Conservation (phyloP, 2,797 vertebrate genomes). For the Pterois miles region DNA sequence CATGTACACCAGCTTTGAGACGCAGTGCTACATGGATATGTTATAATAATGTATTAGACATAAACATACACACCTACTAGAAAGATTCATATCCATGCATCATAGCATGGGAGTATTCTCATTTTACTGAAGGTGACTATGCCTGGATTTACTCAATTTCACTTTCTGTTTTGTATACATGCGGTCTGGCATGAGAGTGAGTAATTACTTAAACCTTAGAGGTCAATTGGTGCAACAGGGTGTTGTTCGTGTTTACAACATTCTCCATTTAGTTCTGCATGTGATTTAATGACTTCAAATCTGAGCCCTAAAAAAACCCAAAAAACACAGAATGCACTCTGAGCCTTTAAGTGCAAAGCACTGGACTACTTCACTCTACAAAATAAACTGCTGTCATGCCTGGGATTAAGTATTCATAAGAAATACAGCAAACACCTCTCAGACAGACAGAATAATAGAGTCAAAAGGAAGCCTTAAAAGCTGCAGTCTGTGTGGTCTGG, state of each 20-base stretch:
- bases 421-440: conserved; percentile 79
- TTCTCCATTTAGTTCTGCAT: conserved; percentile 66
- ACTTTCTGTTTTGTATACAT: conserved; percentile 52
- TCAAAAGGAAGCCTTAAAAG: conserved; percentile 74
- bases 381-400: conserved; percentile 64
- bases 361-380: conserved; percentile 62
- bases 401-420: conserved; percentile 69
- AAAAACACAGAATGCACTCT: conserved; percentile 45
- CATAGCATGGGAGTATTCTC: conserved; percentile 17
- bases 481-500: conserved; percentile 91
- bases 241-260: conserved; percentile 76
- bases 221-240: conserved; percentile 68
- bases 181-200: conserved; percentile 55
- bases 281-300: conserved; percentile 78
- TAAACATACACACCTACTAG: not conserved
- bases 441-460: conserved; percentile 78
- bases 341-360: conserved; percentile 73
- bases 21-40: not conserved
- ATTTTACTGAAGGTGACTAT: conserved; percentile 36
- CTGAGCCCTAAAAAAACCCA: conserved; percentile 53
- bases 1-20: not conserved
- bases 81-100: conserved; percentile 20
- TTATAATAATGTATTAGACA: conserved; percentile 2
- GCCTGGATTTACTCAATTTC: conserved; percentile 61
- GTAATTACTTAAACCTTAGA: conserved; percentile 61